Evolutionary conservation across 2,888 invertebrate species (phyloP).

Genomic region (Trichogramma dendrolimi): DNA sequence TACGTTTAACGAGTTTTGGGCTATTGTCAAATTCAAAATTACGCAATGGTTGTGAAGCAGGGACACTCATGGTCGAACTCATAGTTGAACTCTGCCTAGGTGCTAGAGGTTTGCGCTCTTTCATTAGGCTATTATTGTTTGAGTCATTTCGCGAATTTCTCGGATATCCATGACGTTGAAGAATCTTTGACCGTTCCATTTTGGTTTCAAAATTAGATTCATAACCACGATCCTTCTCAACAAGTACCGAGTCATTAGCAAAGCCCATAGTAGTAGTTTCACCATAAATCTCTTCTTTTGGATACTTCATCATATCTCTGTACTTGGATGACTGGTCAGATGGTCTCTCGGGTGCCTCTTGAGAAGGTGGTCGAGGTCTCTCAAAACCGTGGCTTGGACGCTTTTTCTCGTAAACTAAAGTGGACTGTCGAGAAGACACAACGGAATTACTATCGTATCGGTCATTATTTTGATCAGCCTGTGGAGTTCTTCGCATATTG

Average conservation of each 20-base stretch:
- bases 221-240: slow-evolving; percentile 49
- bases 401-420: slow-evolving; percentile 42
- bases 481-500: slow-evolving; percentile 8
- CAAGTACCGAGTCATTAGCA: slow-evolving; percentile 2
- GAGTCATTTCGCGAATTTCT: slow-evolving; percentile 38
- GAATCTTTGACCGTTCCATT: slow-evolving; percentile 44
- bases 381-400: slow-evolving; percentile 43
- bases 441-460: slow-evolving; percentile 35
- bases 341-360: slow-evolving; percentile 48
- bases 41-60: slow-evolving; percentile 35
- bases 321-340: slow-evolving; percentile 3
- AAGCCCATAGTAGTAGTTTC: slow-evolving; percentile 11
- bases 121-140: slow-evolving; percentile 47
- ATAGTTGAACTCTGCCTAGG: slow-evolving; percentile 51
- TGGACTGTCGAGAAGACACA: slow-evolving; percentile 31
- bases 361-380: slow-evolving; percentile 47
- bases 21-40: slow-evolving; percentile 56
- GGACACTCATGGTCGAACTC: slow-evolving; percentile 34
- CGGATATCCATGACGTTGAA: slow-evolving; percentile 39
- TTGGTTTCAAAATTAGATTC: slow-evolving; percentile 51
- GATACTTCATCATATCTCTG: slow-evolving; percentile 32
- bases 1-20: slow-evolving; percentile 65
- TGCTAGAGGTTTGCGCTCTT: slow-evolving; percentile 54
- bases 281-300: slow-evolving; percentile 42
- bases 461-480: slow-evolving; percentile 22